Evolutionary conservation across 1,140 invertebrate genomes (phyloP), one percentile per base, ranked within the genome.

Genomic region (Achatina immaculata): DNA sequence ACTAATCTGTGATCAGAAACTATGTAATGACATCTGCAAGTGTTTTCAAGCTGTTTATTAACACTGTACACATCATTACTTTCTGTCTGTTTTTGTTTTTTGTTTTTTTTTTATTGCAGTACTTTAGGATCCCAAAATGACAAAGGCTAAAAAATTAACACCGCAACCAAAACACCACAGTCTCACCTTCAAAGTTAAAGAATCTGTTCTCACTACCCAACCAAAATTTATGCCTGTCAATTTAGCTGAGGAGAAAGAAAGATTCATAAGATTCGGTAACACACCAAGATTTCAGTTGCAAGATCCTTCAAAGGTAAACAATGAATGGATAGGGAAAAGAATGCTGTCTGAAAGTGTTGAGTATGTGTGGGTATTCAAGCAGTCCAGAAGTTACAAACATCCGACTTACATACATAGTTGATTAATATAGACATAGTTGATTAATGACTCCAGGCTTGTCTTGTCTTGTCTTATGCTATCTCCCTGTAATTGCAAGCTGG

Each of bases 241-340:
- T 80, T 68, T 89, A 31, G 84, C 87, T 45, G 87, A 89, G 62
- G 86, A 90, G 79, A 90, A 90, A 55, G 84, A 88, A 76, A 79
- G 82, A 40, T 90, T 90, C 81, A 82, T 90, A 0, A 84, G 83
- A 36, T 79, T 82, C 78, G 89, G 89, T 4, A 86, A 85, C 74
- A 66, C 83, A 21, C 89, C 89, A 21, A 79, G 88, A 69, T 90
- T 90, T 84, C 16, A 80, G 34, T 31, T 80, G 14, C 42, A 80
- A 36, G 78, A 80, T 31, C 42, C 31, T 36, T 71, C 65, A 3
- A 80, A 80, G 43, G 78, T 80, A 58, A 66, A 28, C 45, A 14
- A 48, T 16, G 16, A 9, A 48, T 19, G 7, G 24, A 87, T 55
- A 80, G 83, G 28, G 88, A 89, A 45, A 11, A 75, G 34, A 48